A percentile compares a stretch with the other conserved stretches of the same genome.
Conservation (phyloP, 2,797 vertebrate species). For the Monodelphis domestica region DNA sequence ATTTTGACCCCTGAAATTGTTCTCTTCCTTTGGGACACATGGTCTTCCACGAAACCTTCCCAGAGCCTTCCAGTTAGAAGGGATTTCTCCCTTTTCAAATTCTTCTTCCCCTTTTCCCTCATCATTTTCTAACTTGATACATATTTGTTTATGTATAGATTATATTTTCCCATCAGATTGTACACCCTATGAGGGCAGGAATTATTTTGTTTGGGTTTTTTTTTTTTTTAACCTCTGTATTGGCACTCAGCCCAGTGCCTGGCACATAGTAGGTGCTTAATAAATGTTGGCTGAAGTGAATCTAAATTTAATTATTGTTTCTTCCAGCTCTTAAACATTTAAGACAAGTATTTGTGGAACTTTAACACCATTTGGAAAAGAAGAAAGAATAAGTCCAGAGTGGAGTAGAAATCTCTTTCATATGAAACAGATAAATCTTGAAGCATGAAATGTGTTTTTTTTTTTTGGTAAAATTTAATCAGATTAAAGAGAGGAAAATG, state of each 20-base stretch:
- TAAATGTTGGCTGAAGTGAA: neutral
- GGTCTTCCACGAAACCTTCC: neutral
- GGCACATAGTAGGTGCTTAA: neutral
- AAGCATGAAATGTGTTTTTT: neutral
- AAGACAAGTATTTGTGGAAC: neutral
- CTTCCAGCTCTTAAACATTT: neutral
- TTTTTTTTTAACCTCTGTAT: neutral
- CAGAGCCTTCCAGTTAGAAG: neutral
- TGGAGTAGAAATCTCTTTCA: neutral
- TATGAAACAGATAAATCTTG: neutral
- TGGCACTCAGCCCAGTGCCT: neutral
- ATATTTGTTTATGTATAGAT: neutral
- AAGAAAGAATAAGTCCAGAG: neutral
- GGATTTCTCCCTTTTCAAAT: neutral
- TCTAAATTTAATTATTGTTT: neutral
- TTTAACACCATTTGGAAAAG: neutral
- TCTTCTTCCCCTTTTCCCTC: neutral
- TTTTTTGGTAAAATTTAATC: constrained; percentile 22
- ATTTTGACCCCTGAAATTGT: neutral
- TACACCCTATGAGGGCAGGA: neutral
- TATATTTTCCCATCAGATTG: neutral
- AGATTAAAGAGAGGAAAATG: neutral
- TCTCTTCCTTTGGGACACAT: neutral
- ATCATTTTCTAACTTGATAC: neutral
- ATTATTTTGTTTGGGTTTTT: too few species aligned